Evolutionary conservation across 2,888 invertebrate genomes (phyloP).

Genomic region (Liodrosophila aerea): DNA sequence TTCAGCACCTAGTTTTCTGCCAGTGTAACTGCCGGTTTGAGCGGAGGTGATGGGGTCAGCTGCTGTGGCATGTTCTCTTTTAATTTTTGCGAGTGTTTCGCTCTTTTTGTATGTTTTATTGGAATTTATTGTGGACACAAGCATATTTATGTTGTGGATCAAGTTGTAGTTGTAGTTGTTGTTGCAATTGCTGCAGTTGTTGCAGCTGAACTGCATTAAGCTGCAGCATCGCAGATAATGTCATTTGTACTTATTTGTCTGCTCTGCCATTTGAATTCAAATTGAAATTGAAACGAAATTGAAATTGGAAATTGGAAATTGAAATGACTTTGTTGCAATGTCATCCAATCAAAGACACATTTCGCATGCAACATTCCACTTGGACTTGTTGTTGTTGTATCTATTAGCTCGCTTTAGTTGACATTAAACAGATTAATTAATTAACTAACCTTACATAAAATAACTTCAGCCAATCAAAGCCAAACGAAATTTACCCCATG

Average conservation of each 20-base stretch:
- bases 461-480: too few relatives aligned
- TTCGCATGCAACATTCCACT: conserved; percentile 9
- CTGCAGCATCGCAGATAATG: conserved; percentile 59
- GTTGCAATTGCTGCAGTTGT: conserved; percentile 4
- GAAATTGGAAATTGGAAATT: conserved; percentile 49
- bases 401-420: too few relatives aligned
- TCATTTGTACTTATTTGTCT: conserved; percentile 46
- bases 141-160: conserved; percentile 41
- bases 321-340: conserved; percentile 73
- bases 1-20: too few relatives aligned
- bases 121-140: conserved; percentile 63
- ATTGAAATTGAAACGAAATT: conserved; percentile 55
- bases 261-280: conserved; percentile 51
- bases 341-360: conserved; percentile 56
- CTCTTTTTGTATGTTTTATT: conserved; percentile 43
- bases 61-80: conserved; percentile 32
- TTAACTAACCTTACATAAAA: too few relatives aligned
- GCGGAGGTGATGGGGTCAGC: conserved; percentile 20
- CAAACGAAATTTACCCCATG: too few relatives aligned
- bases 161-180: background rate
- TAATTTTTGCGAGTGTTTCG: conserved; percentile 26
- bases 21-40: conserved; percentile 19
- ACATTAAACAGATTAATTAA: conserved; percentile 2
- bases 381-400: background rate
- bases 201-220: conserved; percentile 34